Conservation (phyloP, 1,140 invertebrate genomes). For the Pseudomyrmex pallidus region DNA sequence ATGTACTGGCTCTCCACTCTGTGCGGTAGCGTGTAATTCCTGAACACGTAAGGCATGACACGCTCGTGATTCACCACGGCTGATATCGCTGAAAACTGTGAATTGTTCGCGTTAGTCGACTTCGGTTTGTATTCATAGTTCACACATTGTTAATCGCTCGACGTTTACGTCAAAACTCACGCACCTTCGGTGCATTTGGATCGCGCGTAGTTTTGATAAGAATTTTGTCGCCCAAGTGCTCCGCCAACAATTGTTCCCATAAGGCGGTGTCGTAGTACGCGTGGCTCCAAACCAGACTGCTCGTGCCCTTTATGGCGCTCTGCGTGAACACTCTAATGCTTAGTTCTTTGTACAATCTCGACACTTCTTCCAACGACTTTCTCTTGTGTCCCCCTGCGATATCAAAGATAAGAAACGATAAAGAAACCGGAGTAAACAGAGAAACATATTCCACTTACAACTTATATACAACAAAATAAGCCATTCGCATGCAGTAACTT, state of each 20-base stretch:
- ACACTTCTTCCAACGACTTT: conserved; percentile 88
- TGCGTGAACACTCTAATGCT: conserved; percentile 91
- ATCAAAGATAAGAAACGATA: neutral
- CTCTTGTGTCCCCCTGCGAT: conserved; percentile 85
- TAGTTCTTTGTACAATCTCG: conserved; percentile 89
- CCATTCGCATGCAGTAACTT: neutral
- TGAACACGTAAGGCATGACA: conserved; percentile 95
- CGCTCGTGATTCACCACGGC: conserved; percentile 92
- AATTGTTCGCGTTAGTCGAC: neutral
- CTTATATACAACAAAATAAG: too few species aligned
- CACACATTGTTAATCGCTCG: neutral
- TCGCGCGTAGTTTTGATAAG: conserved; percentile 89
- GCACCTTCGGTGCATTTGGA: conserved; percentile 88
- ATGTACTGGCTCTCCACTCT: conserved; percentile 91
- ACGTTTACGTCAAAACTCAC: conserved; percentile 15
- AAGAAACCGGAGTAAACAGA: neutral
- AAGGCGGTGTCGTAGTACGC: conserved; percentile 95
- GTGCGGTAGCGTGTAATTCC: conserved; percentile 94
- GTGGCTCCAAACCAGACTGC: conserved; percentile 93
- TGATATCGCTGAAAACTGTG: conserved; percentile 91
- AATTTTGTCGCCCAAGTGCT: conserved; percentile 88
- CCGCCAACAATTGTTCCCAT: conserved; percentile 93
- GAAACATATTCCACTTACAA: neutral
- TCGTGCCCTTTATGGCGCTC: conserved; percentile 90
- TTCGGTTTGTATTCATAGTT: too few species aligned